Base-by-base conservation (phyloP, 2,797 vertebrate genomes). In the Protosalanx chinensis region DNA sequence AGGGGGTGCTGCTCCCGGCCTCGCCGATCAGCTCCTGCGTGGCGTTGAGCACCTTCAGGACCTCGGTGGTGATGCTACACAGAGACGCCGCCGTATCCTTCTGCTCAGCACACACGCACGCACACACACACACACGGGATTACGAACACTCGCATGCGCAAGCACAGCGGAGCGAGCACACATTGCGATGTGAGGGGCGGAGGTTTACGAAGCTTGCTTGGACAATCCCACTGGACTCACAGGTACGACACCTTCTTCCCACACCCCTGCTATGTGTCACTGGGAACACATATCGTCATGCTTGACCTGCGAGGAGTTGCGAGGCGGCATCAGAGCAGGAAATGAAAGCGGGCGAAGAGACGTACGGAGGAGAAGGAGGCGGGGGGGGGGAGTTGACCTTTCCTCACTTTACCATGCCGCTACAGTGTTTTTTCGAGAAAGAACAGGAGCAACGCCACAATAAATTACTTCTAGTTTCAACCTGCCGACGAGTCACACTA, bases 41-140 rank as follows among this genome's bases (percentile, higher is more conserved):
- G 73, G 96, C 97, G 0, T 98, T 98, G 86, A 99, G 93, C 79
- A 99, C 96, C 87, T 96, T 98, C 79, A 99, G 91, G 77, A 98
- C 96, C 90, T 99, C 96, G 15, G 97, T 98, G 85, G 97, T 98
- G 92, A 98, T 98, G 93, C 95, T 98, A 94, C 97, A 98, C 89
- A 98, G 95, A 78, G 97, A 98, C 35, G 95, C 95, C 62, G 97
- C 97, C 61, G 97, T 98, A 87, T 94, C 95, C 91, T 98, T 98
- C 97, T 99, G 93, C 92, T 92, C 88, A 77, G 88, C 81, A 75
- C 82, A 83, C 85, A 85, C 87, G 70, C 87, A 82, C 78, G 79
- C 87, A 91, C 67, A 90, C 49, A 86, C 60, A 85, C 75, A 75
- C 73, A 70, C 6, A 67, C 72, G 41, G 72, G 23, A 27, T 27